Evolutionary conservation across 2,797 vertebrate species (phyloP).

Genomic region (Thalassophryne amazonica): DNA sequence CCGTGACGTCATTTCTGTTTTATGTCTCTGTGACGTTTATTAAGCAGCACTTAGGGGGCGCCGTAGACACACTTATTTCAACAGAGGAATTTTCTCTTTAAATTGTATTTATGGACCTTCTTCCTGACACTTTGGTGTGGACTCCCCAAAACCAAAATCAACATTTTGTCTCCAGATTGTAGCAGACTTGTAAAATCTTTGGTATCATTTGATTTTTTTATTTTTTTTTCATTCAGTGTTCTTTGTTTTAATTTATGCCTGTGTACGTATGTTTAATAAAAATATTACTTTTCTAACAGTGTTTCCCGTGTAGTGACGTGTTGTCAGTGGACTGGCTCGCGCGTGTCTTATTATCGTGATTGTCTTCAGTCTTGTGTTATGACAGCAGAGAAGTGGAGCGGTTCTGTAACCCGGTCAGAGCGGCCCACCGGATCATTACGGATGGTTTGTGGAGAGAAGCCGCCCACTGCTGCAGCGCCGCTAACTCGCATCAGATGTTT

Average conservation of each 20-base stretch:
- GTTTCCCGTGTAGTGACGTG: slow-evolving; percentile 23
- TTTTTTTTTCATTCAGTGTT: slow-evolving; percentile 65
- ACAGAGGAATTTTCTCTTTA: slow-evolving; percentile 75
- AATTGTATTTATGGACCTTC: slow-evolving; percentile 78
- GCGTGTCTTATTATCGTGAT: slow-evolving; percentile 11
- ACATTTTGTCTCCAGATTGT: slow-evolving; percentile 69
- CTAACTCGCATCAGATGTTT: slow-evolving; percentile 49
- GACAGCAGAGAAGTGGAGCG: too few relatives aligned
- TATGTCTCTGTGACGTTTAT: slow-evolving; percentile 69
- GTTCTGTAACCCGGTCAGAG: slow-evolving; percentile 18
- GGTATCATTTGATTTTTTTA: slow-evolving; percentile 34
- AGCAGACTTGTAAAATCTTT: slow-evolving; percentile 60
- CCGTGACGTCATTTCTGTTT: slow-evolving; percentile 71
- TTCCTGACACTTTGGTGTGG: slow-evolving; percentile 81
- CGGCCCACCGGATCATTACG: slow-evolving; percentile 25
- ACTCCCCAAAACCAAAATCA: slow-evolving; percentile 72
- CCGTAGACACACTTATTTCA: slow-evolving; percentile 73
- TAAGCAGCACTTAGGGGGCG: slow-evolving; percentile 69
- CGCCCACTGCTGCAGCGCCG: slow-evolving; percentile 14
- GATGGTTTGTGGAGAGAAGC: slow-evolving; percentile 20
- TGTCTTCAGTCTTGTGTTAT: too few relatives aligned
- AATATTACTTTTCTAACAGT: slow-evolving; percentile 66
- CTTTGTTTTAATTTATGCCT: slow-evolving; percentile 76
- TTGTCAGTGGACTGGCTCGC: too few relatives aligned
- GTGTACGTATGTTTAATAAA: slow-evolving; percentile 67